These are phyloP conservation scores for Equus przewalskii DNA, from an alignment of 2,113 vertebrate genomes.

Conservation along the genomic window DNA sequence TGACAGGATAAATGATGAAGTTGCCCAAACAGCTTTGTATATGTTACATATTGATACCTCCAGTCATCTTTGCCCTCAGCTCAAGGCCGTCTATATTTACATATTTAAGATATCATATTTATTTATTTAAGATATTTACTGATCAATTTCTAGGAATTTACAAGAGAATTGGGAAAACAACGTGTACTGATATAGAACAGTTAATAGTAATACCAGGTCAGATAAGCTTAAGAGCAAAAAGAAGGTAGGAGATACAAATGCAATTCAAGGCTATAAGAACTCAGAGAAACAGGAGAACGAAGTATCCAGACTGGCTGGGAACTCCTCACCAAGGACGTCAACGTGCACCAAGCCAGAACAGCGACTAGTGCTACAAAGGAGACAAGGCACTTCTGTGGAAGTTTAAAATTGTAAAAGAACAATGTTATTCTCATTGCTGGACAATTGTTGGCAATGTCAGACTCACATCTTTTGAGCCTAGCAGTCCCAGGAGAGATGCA, in stretches of 20 bases:
- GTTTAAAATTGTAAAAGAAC: not conserved
- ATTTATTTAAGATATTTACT: not conserved
- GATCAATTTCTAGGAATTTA: not conserved
- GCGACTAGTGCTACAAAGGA: not conserved
- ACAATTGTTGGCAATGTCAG: not conserved
- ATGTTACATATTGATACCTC: not conserved
- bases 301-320: not conserved
- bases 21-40: too few species aligned
- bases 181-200: not conserved
- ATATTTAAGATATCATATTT: not conserved
- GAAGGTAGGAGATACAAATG: not conserved
- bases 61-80: not conserved
- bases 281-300: not conserved
- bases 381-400: not conserved
- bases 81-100: not conserved
- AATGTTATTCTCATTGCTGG: not conserved
- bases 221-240: not conserved
- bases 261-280: not conserved
- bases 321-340: not conserved
- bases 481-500: not conserved
- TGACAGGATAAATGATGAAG: not conserved
- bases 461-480: not conserved
- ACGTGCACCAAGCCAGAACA: not conserved
- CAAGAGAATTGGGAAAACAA: not conserved
- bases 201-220: not conserved